A percentile compares a stretch with the other conserved stretches of the same genome.
These are phyloP conservation scores for Sarcophaga carnaria DNA, from an alignment of 2,888 invertebrate genomes.

Conservation along the genomic window DNA sequence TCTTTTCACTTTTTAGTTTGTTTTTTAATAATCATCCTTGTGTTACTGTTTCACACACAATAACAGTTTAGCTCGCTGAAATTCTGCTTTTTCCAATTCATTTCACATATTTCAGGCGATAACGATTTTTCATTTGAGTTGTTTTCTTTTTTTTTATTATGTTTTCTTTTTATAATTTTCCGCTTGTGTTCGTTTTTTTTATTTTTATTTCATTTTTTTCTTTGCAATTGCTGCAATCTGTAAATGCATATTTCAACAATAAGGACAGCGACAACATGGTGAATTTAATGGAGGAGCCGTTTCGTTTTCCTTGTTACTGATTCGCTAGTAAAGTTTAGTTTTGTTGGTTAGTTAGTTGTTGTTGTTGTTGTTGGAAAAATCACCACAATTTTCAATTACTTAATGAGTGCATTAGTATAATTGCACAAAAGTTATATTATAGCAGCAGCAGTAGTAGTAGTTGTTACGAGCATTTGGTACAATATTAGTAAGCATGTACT, in stretches of 20 bases:
- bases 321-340: conserved; percentile 36
- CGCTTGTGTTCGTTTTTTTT: conserved; percentile 33
- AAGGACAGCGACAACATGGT: conserved; percentile 56
- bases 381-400: conserved; percentile 72
- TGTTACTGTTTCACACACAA: conserved; percentile 7
- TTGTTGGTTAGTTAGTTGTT: conserved; percentile 49
- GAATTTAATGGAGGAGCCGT: conserved; percentile 25
- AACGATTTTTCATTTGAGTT: conserved; percentile 50
- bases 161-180: conserved; percentile 17
- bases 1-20: background rate
- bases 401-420: conserved; percentile 74
- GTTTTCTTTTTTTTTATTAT: conserved; percentile 5
- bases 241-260: conserved; percentile 57
- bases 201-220: conserved; percentile 5
- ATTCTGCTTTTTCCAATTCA: conserved; percentile 53
- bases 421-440: conserved; percentile 52
- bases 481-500: background rate
- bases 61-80: background rate
- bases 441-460: background rate
- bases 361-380: conserved; percentile 44
- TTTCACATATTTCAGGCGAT: conserved; percentile 54
- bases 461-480: conserved; percentile 45
- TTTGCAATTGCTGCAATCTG: conserved; percentile 26
- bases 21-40: background rate
- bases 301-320: conserved; percentile 28